Base-by-base conservation (phyloP, 2,888 invertebrate genomes). In the Pristionchus fissidentatus region DNA sequence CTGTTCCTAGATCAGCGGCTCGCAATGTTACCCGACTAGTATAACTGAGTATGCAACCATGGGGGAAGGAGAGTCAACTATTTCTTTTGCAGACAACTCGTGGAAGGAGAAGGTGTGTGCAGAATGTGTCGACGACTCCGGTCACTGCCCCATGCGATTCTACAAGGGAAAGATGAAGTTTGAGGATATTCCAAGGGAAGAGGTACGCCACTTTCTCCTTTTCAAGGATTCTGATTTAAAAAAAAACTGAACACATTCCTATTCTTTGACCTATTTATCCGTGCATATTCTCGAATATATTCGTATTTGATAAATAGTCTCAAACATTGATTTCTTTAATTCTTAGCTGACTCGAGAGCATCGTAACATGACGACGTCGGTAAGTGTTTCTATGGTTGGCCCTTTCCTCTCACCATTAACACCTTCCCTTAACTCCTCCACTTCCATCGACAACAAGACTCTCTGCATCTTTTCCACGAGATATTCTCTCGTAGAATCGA, bases 101-200 rank as follows among this genome's bases (percentile, higher is more conserved):
- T 92, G 92, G 92, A 92, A 92, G 78, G 91, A 92, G 84, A 88
- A 90, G 75, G 86, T 92, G 19, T 92, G 92, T 78, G 83, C 87
- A 0, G 91, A 92, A 52, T 92, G 92, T 75, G 88, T 88, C 13
- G 88, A 89, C 35, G 86, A 87, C 60, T 87, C 89, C 10, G 92
- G 92, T 29, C 92, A 92, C 78, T 92, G 92, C 82, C 92, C 92
- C 1, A 92, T 92, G 91, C 82, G 90, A 29, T 92, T 92, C 78
- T 87, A 88, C 85, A 87, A 87, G 41, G 88, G 89, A 1, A 86
- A 87, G n/a, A 85, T 57, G 62, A 81, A 88, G 70, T 88, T 85
- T 46, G 86, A 87, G 70, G 84, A 87, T 32, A 88, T 89, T 57
- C 84, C 84, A 75, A 87, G 87, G 66, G 87, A 88, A 13, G 86